Base-by-base conservation (phyloP, 2,797 vertebrate species). In the Mormyrops boulengeri region DNA sequence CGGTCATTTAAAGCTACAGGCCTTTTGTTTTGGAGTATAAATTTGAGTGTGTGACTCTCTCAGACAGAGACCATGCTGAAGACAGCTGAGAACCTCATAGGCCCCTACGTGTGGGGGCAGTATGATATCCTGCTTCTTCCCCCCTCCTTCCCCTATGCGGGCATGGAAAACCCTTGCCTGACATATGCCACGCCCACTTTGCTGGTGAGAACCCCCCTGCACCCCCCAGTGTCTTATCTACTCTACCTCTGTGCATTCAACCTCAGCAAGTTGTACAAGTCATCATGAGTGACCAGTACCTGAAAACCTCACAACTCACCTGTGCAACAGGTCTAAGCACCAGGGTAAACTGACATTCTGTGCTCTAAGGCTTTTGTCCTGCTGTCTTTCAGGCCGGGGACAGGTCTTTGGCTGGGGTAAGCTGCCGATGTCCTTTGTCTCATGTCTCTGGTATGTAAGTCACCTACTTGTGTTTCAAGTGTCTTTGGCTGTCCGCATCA, bases 161-260 rank as follows among this genome's bases (percentile, higher is more conserved):
- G 98, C 47, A 99, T 99, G 98, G 98, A 99, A 92, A 99, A 99
- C 91, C 98, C 98, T 53, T 99, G 98, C 85, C 97, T 99, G 88
- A 99, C 98, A 60, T 99, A 97, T 88, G 97, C 97, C 26, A 99
- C 98, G 0, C 98, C 98, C 50, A 99, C 98, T 0, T 88, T 99
- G 0, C 93, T 99, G 96, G 98, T 99, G 93, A 93, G 94, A 91
- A 66, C 50, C 73, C 73, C 30, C 8, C 4, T 8, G 6, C 77
- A 22, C 19, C n/a, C 80, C 38, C 19, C 73, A 82, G 5, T 34
- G 30, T 73, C 30, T 14, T 38, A 26, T 73, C 66, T 38, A 44
- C 17, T 80, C 14, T 80, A 44, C 14, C 34, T 19, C 34, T 7
- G 44, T 84, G 41, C 14, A 84, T 7, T 47, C 80, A 84, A n/a